Base-by-base conservation (phyloP, 2,797 vertebrate genomes). In the Toxotes lorentzi region DNA sequence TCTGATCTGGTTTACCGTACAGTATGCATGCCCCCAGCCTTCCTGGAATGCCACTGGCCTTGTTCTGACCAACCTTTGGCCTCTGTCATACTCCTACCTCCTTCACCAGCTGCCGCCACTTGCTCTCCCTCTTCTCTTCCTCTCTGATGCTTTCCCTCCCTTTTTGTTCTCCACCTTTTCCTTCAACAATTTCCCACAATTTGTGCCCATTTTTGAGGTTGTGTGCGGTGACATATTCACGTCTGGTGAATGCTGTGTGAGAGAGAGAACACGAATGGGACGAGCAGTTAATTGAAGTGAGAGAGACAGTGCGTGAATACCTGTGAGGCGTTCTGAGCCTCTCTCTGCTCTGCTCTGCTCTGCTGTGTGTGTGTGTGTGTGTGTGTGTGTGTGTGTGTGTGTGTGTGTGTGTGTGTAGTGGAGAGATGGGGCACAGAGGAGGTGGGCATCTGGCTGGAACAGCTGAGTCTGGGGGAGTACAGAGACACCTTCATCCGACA, bases 351-450 rank as follows among this genome's bases (percentile, higher is more conserved):
- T 96, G 95, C 87, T 81, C 66, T 93, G 84, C 93, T 93, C 68
- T 24, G 24, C 65, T 45, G 73, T 60, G 84, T 93, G 93, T 72
- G 32, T 38, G 70, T 45, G 73, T 59, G 53, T 85, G 94, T 95
- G 94, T 95, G 95, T 96, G 96, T 96, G 93, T 96, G 70, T 54
- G 64, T 94, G 91, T 94, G 93, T 93, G 95, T 94, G 94, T 95
- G 96, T 96, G 94, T 95, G 93, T 83, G 93, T 95, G 94, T 95
- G 95, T 96, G 96, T 96, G 95, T 96, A 99, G 98, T 99, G 96
- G 97, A 99, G 94, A 97, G 97, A 92, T 99, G 98, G 98, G 98
- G 98, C 95, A 97, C 98, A 96, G 98, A 99, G 96, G 98, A 99
- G 96, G 98, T 99, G 96, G 97, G 97, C 94, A 86, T 96, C 96